phyloP scores from a whole-genome alignment of 1,140 invertebrate genomes.

The Aphis craccivora region DNA sequence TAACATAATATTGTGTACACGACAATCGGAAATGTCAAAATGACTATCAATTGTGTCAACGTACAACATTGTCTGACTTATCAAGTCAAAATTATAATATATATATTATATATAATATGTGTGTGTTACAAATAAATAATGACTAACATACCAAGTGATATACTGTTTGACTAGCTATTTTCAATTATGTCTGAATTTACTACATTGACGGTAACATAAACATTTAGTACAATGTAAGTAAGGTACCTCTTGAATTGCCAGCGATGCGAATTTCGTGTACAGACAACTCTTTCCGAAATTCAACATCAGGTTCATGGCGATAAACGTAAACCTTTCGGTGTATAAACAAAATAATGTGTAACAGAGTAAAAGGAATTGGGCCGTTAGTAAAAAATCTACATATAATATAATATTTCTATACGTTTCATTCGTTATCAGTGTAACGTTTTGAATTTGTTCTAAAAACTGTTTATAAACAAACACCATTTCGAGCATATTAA shows the following conservation, averaged over 20 bases:
- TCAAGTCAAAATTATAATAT: neutral
- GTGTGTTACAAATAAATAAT: neutral
- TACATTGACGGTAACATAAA: neutral
- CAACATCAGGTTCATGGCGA: neutral
- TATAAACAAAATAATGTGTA: neutral
- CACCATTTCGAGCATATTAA: neutral
- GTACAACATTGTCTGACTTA: neutral
- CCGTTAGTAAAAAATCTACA: neutral
- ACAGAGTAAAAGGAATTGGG: neutral
- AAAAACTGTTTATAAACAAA: neutral
- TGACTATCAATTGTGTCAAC: neutral
- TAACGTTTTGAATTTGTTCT: neutral
- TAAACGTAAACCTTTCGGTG: neutral
- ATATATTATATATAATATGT: neutral
- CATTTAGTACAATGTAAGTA: neutral
- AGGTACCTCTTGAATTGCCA: neutral
- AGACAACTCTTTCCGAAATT: slow-evolving; percentile 36
- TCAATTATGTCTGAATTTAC: neutral
- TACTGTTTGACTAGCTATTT: neutral
- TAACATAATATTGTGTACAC: neutral
- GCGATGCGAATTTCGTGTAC: slow-evolving; percentile 16
- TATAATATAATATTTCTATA: neutral
- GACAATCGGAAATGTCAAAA: neutral
- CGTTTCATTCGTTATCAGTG: neutral
- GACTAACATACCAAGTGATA: neutral